phyloP scores from a whole-genome alignment of 2,888 invertebrate genomes.

The Agrilus biguttatus region DNA sequence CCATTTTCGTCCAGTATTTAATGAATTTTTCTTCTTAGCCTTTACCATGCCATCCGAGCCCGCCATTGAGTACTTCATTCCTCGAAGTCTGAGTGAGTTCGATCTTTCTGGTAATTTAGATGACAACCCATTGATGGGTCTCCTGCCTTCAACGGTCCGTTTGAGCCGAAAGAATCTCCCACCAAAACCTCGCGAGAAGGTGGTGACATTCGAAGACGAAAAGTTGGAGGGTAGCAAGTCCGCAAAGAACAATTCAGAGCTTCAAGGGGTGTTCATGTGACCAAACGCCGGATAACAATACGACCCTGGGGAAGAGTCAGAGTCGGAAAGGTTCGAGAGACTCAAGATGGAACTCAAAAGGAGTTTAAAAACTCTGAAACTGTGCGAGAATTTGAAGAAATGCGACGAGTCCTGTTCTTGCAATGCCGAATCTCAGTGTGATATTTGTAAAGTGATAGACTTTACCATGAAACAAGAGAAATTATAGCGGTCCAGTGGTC shows the following conservation, averaged over 20 bases:
- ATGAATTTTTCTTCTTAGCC: slow-evolving; percentile 21
- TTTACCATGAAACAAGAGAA: slow-evolving; percentile 30
- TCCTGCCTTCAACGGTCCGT: slow-evolving; percentile 26
- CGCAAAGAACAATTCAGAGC: slow-evolving; percentile 30
- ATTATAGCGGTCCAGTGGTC: slow-evolving; percentile 16
- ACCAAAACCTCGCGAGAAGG: slow-evolving; percentile 50
- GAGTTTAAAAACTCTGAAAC: slow-evolving; percentile 25
- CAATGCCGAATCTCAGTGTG: slow-evolving; percentile 29
- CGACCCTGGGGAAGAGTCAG: slow-evolving; percentile 8
- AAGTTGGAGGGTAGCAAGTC: slow-evolving; percentile 21
- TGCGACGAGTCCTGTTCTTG: slow-evolving; percentile 30
- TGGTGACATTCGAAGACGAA: slow-evolving; percentile 73
- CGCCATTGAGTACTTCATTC: slow-evolving; percentile 69
- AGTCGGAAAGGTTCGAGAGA: slow-evolving; percentile 17
- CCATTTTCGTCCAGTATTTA: not conserved
- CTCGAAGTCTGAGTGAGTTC: slow-evolving; percentile 71
- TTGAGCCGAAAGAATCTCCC: slow-evolving; percentile 26
- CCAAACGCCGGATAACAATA: slow-evolving; percentile 32
- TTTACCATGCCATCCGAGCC: slow-evolving; percentile 36
- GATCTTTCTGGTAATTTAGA: slow-evolving; percentile 52
- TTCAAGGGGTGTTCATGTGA: slow-evolving; percentile 74
- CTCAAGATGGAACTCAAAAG: slow-evolving; percentile 25
- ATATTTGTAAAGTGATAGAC: slow-evolving; percentile 30
- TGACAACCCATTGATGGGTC: slow-evolving; percentile 31
- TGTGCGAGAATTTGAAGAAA: slow-evolving; percentile 29